Evolutionary conservation across 2,797 vertebrate species (phyloP).

Genomic region (Phalloptychus januarius): DNA sequence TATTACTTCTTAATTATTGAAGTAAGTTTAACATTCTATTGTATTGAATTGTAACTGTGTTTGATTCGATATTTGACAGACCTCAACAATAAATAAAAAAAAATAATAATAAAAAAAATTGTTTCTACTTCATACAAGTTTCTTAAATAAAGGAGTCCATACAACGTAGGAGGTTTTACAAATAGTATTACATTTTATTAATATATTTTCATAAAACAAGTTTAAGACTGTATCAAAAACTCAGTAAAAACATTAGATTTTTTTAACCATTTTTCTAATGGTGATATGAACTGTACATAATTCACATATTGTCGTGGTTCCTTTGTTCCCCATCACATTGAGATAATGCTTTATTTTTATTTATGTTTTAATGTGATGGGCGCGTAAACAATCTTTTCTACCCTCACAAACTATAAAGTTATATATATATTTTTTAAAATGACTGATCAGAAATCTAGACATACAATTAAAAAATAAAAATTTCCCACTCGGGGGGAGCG

Average conservation of each 20-base stretch:
- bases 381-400: slow-evolving; percentile 66
- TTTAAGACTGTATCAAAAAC: slow-evolving; percentile 86
- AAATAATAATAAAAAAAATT: background rate
- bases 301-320: slow-evolving; percentile 75
- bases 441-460: slow-evolving; percentile 79
- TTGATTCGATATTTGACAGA: background rate
- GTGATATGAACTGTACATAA: slow-evolving; percentile 83
- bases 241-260: slow-evolving; percentile 87
- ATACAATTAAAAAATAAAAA: slow-evolving; percentile 80
- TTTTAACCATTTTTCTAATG: slow-evolving; percentile 79
- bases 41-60: background rate
- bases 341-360: slow-evolving; percentile 71
- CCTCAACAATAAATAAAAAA: background rate
- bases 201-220: slow-evolving; percentile 85
- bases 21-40: background rate
- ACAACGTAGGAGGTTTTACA: slow-evolving; percentile 77
- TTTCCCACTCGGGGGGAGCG: slow-evolving; percentile 59
- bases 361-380: slow-evolving; percentile 54
- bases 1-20: background rate
- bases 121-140: slow-evolving; percentile 5
- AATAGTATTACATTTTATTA: slow-evolving; percentile 86
- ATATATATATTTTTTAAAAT: slow-evolving; percentile 40
- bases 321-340: slow-evolving; percentile 69
- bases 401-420: slow-evolving; percentile 71
- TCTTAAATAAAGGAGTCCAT: slow-evolving; percentile 47